Base-by-base conservation (phyloP, 2,113 vertebrate genomes). In the Naja naja region DNA sequence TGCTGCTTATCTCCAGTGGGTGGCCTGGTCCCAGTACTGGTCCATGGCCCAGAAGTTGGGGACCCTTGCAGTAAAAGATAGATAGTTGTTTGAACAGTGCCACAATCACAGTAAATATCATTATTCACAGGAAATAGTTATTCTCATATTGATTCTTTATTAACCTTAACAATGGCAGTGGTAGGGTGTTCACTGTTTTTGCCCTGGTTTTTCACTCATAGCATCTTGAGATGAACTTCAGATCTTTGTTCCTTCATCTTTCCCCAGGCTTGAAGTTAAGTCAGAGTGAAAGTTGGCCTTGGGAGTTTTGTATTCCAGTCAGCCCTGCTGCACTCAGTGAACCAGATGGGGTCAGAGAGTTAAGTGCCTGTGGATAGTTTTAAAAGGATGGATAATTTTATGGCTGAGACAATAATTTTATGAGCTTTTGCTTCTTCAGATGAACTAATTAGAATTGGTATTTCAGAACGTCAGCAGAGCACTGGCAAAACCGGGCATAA, bases 361-460 rank as follows among this genome's bases (percentile, higher is more conserved):
- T 93, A 93, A 93, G 89, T 93, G 92, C 92, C 52, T 64, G 47
- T 30, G 55, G 81, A 23, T 56, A 43, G 92, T 64, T 93, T 53
- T 56, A 90, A 56, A 87, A 93, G 81, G 55, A 87, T 93, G 55
- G 89, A 93, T 64, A 64, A 87, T 93, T 93, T 93, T 90, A 93
- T 87, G 81, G n/a, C 89, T 18, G n/a, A 85, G 86, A 87, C 81
- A 85, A 93, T 93, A 93, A 90, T 93, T 93, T 93, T 90, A 93
- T 54, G 89, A 93, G 92, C 92, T 90, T 93, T 93, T 56, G 49
- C 81, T 93, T 69, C 74, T 58, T 27, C 52, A n/a, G 55, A 90
- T 90, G 81, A 90, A 85, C 92, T 93, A 93, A 93, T 93, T 90
- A 85, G 92, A 93, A 90, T 85, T 85, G 88, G 69, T 58, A 47